A percentile compares a stretch with the other conserved stretches of the same genome.
These are phyloP conservation scores for Teleiodes luculella DNA, from an alignment of 2,888 invertebrate genomes.

Conservation along the genomic window DNA sequence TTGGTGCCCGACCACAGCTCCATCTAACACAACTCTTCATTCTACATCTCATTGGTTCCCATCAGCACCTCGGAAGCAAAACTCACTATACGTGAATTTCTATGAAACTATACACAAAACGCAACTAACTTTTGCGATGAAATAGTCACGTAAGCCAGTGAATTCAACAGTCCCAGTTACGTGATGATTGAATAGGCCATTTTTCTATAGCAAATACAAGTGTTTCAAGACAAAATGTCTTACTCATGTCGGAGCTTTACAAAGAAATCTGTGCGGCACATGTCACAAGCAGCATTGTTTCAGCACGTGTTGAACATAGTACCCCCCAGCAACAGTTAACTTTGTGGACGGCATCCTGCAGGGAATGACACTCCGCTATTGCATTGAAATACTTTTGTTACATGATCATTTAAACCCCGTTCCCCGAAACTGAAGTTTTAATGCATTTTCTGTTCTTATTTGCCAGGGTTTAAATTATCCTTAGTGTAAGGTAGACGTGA, in stretches of 20 bases:
- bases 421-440: not conserved
- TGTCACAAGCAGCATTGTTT: constrained; percentile 30
- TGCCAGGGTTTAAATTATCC: too few species aligned
- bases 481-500: constrained; percentile 27
- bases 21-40: constrained; percentile 59
- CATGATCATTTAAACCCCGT: too few species aligned
- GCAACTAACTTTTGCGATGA: constrained; percentile 14
- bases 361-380: constrained; percentile 36
- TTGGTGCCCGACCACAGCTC: constrained; percentile 52
- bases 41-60: constrained; percentile 60
- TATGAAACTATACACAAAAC: constrained; percentile 30
- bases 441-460: not conserved
- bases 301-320: constrained; percentile 47
- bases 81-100: constrained; percentile 33
- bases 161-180: constrained; percentile 16
- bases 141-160: constrained; percentile 37
- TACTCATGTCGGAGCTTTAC: constrained; percentile 19
- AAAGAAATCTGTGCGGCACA: constrained; percentile 41
- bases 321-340: constrained; percentile 49
- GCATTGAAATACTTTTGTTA: constrained; percentile 37
- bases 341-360: constrained; percentile 56
- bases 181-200: constrained; percentile 17
- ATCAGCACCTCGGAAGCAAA: constrained; percentile 42
- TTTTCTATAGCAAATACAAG: not conserved
- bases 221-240: not conserved